Base-by-base conservation (phyloP, 2,797 vertebrate genomes). In the Poliocrania exsul region DNA sequence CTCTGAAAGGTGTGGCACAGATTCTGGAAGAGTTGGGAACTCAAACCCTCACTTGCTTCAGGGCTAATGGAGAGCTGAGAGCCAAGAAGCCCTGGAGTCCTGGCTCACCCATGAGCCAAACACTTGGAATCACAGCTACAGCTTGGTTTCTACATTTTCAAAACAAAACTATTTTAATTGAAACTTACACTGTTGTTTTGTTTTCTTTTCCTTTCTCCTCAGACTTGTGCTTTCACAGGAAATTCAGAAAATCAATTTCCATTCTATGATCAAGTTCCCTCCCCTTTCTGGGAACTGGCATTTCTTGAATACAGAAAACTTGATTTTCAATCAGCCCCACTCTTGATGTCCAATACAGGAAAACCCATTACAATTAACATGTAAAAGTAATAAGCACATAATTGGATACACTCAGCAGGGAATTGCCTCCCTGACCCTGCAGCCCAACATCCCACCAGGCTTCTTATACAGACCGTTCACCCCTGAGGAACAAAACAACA, bases 1-100 rank as follows among this genome's bases (percentile, higher is more conserved):
- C 29, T 13, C 87, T 24, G 64, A 40, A 53, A 94, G 96, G 94
- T 92, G 96, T 88, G 95, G 94, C 92, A 73, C 47, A 37, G 82
- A 42, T 87, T 54, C 84, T 94, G 84, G 73, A 81, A 89, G 51
- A 70, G 74, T 7, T 89, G 86, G 85, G 28, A 96, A 24, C 82
- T 88, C 69, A 83, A 96, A 78, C 46, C 49, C 53, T 80, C 46
- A 12, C 19, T 91, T 87, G 84, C 96, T 83, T 18, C 53, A 0
- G 75, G 94, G 87, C 75, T 74, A 74, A 65, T 67, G 46, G 53
- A 84, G 67, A 86, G 53, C 23, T 24, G 42, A 42, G 85, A 93
- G 81, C 87, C 91, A 92, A 88, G 95, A 92, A 88, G 42, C 81
- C 65, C 72, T 47, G 3, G 37, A 85, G 92, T 24, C 42, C 69